Evolutionary conservation across 2,797 vertebrate species (phyloP).

Genomic region (Phrynocephalus forsythii): DNA sequence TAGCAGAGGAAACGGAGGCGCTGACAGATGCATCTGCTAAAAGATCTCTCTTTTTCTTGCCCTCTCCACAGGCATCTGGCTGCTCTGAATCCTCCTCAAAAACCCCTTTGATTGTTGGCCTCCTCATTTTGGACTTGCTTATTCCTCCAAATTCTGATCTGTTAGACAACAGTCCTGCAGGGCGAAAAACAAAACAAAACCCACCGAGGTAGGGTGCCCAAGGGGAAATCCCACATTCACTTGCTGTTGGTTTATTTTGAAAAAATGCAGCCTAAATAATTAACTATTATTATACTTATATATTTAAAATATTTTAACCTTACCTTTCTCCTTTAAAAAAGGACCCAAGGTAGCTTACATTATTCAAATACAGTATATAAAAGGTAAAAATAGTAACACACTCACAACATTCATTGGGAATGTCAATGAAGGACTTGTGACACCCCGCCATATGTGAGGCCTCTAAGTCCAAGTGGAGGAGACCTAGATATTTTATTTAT

Average conservation of each 20-base stretch:
- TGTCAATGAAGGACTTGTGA: not conserved
- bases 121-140: not conserved
- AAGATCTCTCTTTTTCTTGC: not conserved
- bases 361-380: too few relatives aligned
- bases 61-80: not conserved
- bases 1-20: not conserved
- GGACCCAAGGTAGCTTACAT: too few relatives aligned
- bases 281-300: too few relatives aligned
- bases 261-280: too few relatives aligned
- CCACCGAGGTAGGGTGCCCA: too few relatives aligned
- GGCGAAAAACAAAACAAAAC: not conserved
- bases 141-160: not conserved
- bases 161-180: slow-evolving; percentile 7
- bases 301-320: too few relatives aligned
- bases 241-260: too few relatives aligned
- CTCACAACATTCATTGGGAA: not conserved
- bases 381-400: not conserved
- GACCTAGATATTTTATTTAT: too few relatives aligned
- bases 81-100: not conserved
- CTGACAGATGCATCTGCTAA: not conserved
- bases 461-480: too few relatives aligned
- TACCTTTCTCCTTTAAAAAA: too few relatives aligned
- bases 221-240: too few relatives aligned
- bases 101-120: not conserved
- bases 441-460: too few relatives aligned